Base-by-base conservation (phyloP, 2,113 vertebrate species). In the Microtus pennsylvanicus region DNA sequence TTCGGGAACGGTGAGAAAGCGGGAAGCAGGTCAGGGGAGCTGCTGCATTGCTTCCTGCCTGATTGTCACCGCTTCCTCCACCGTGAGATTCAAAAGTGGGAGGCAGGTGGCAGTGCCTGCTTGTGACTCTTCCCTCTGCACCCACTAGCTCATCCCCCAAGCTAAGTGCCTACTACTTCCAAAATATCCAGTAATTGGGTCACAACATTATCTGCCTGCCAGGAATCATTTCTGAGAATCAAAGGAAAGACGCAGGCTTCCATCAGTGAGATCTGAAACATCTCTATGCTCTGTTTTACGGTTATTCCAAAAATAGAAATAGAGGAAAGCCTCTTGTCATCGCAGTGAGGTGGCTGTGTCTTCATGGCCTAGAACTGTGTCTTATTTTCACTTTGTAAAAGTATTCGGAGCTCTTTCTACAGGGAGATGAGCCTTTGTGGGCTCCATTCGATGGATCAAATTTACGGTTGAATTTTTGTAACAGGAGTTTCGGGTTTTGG, bases 1-100 rank as follows among this genome's bases (percentile, higher is more conserved):
- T 96, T 96, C 69, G 81, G 97, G 95, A 97, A 92, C 45, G 91
- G 95, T 94, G 96, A 97, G 96, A 94, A 97, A 90, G 72, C 0
- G 9, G 92, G 96, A 97, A 96, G 96, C 90, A 26, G 97, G 96
- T 97, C 97, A 91, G 91, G 90, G 89, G 83, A 74, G 85, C 87
- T 67, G 93, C 35, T 26, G 55, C 72, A 7, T 87, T 22, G n/a
- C 78, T 96, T 96, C 94, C 93, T 78, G 88, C 94, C 93, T 78
- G 88, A 70, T 35, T 16, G 38, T 42, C 88, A 8, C 17, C 11
- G 82, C 45, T 38, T 85, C 50, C 47, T 58, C 85, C 35, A 13
- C 26, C 55, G 0, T 65, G 42, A 45, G 70, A 52, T 80, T 78
- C 74, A n/a, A 88, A 77, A 81, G 8, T 11, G 35, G 93, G 90